Conservation (phyloP, 1,140 invertebrate genomes). For the Lepeophtheirus salmonis region DNA sequence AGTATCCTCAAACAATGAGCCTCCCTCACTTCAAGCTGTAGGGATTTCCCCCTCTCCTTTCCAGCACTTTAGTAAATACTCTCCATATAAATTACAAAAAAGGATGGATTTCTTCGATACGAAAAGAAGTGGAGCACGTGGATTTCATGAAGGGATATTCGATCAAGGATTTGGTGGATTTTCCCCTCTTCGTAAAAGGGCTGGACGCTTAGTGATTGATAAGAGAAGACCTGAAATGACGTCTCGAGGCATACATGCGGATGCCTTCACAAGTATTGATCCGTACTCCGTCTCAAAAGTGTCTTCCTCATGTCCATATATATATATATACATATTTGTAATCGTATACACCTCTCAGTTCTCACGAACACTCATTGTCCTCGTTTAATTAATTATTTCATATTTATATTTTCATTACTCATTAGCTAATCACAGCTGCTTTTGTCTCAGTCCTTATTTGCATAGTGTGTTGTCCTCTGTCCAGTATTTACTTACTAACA, state of each 20-base stretch:
- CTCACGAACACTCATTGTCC: too few relatives aligned
- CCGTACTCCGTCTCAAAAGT: too few relatives aligned
- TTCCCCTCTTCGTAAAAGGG: constrained; percentile 26
- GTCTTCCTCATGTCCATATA: too few relatives aligned
- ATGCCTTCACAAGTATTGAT: constrained; percentile 16
- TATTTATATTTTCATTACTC: too few relatives aligned
- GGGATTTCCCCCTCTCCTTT: neutral
- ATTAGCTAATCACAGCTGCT: too few relatives aligned
- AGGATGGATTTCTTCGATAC: constrained; percentile 22
- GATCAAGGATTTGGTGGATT: constrained; percentile 32
- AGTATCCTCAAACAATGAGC: neutral
- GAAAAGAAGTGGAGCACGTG: constrained; percentile 27
- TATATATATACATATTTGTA: too few relatives aligned
- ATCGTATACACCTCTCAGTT: too few relatives aligned
- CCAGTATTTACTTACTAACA: constrained; percentile 19
- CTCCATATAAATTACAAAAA: neutral
- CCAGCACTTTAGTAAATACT: neutral
- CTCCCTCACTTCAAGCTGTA: neutral
- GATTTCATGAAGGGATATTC: constrained; percentile 33
- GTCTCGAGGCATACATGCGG: constrained; percentile 18
- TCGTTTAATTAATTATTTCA: too few relatives aligned
- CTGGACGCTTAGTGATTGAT: neutral
- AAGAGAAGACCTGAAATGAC: constrained; percentile 25
- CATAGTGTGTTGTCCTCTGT: too few relatives aligned
- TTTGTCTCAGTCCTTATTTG: too few relatives aligned